These are phyloP conservation scores for Odiellus spinosus DNA, from an alignment of 2,888 invertebrate genomes.

Conservation along the genomic window DNA sequence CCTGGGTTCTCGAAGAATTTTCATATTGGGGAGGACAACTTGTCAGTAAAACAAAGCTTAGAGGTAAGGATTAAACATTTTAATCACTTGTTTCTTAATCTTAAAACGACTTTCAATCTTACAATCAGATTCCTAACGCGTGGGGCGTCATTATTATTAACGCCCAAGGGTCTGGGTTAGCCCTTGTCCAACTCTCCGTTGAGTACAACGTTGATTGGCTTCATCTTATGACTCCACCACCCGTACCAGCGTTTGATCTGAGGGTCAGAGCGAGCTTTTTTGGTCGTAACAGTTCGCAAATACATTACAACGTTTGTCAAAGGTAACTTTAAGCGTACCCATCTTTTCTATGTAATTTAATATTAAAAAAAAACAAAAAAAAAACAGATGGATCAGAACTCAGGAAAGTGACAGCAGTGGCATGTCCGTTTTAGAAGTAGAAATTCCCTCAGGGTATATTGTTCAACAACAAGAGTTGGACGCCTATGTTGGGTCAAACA, in stretches of 20 bases:
- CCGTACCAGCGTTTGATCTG: constrained; percentile 58
- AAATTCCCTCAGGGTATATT: constrained; percentile 81
- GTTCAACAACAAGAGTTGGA: constrained; percentile 79
- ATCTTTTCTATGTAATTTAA: no score
- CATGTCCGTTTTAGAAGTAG: constrained; percentile 69
- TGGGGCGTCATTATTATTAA: constrained; percentile 89
- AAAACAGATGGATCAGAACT: constrained; percentile 8
- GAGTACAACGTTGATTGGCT: constrained; percentile 77
- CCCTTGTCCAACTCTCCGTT: constrained; percentile 80
- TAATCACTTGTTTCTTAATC: not conserved
- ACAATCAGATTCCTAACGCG: constrained; percentile 56
- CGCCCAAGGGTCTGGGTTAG: constrained; percentile 80
- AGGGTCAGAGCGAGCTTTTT: constrained; percentile 54
- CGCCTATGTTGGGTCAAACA: constrained; percentile 59
- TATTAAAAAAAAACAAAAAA: no score
- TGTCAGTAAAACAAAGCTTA: constrained; percentile 59
- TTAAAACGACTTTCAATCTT: no score
- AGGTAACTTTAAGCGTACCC: no score
- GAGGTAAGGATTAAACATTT: constrained; percentile 45
- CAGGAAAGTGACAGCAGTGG: constrained; percentile 65
- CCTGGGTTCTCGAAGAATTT: constrained; percentile 37
- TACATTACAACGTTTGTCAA: constrained; percentile 17
- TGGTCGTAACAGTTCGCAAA: constrained; percentile 72
- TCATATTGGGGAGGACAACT: constrained; percentile 42
- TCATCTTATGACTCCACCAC: constrained; percentile 69